Conservation (phyloP, 1,140 invertebrate genomes). For the Dendroctonus valens region DNA sequence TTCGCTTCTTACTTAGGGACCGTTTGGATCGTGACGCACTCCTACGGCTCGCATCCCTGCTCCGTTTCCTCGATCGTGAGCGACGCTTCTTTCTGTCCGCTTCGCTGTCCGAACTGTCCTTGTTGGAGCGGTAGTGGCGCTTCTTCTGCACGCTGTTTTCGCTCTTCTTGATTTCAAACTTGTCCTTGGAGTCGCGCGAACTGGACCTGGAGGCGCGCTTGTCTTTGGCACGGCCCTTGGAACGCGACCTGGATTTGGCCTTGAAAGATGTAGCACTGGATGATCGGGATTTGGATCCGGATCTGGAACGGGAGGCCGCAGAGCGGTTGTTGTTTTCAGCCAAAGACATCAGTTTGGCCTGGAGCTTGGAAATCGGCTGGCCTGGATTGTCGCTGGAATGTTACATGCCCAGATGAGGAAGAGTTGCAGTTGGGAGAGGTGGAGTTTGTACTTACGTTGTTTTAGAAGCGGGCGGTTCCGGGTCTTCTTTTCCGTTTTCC, state of each 20-base stretch:
- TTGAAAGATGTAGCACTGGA: slow-evolving; percentile 26
- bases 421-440: too few relatives aligned
- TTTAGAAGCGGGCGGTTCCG: slow-evolving; percentile 17
- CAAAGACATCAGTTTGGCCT: slow-evolving; percentile 61
- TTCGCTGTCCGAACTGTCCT: slow-evolving; percentile 70
- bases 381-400: slow-evolving; percentile 41
- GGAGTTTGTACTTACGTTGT: slow-evolving; percentile 2
- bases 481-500: slow-evolving; percentile 37
- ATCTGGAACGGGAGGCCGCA: slow-evolving; percentile 44
- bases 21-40: slow-evolving; percentile 32
- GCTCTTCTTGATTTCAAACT: slow-evolving; percentile 72
- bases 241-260: slow-evolving; percentile 49
- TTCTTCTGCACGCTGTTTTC: slow-evolving; percentile 78
- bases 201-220: slow-evolving; percentile 46
- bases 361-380: slow-evolving; percentile 58
- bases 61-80: slow-evolving; percentile 49
- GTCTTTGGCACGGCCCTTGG: slow-evolving; percentile 33
- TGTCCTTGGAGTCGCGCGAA: slow-evolving; percentile 53
- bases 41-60: slow-evolving; percentile 42
- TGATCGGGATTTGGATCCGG: slow-evolving; percentile 25
- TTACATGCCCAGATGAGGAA: background rate
- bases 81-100: slow-evolving; percentile 45
- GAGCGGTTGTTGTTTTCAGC: slow-evolving; percentile 53
- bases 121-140: slow-evolving; percentile 83
- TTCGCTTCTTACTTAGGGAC: slow-evolving; percentile 45